Percentiles rank a stretch among this genome's conserved stretches.
These are phyloP conservation scores for Mylabris sibirica DNA, from an alignment of 2,888 invertebrate genomes.

Conservation along the genomic window DNA sequence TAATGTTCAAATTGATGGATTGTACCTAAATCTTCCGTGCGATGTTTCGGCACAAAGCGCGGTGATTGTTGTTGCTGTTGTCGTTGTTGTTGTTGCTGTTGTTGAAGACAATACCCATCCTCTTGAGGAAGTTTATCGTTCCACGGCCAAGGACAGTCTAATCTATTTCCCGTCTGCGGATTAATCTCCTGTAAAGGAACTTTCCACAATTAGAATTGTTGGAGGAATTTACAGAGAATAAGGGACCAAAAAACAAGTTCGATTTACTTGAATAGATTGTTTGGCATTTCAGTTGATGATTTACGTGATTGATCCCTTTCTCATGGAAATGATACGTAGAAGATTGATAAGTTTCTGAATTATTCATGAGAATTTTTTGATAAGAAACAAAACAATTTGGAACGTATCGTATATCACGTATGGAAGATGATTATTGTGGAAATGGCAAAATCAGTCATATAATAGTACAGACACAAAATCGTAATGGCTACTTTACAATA, in stretches of 20 bases:
- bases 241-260: background rate
- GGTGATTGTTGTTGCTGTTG: conserved; percentile 62
- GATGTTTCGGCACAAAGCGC: conserved; percentile 59
- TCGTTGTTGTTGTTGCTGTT: conserved; percentile 57
- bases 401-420: background rate
- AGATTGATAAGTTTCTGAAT: background rate
- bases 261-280: too few relatives aligned
- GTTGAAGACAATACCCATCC: conserved; percentile 57
- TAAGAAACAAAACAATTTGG: background rate
- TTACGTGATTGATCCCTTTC: background rate
- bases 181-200: conserved; percentile 63
- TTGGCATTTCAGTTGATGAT: background rate
- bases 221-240: background rate
- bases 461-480: background rate
- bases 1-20: too few relatives aligned
- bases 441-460: background rate
- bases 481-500: too few relatives aligned
- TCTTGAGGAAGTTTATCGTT: conserved; percentile 61
- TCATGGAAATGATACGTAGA: background rate
- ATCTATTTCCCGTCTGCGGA: conserved; percentile 69
- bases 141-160: conserved; percentile 66
- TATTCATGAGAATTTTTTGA: background rate
- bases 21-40: conserved; percentile 55
- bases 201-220: background rate
- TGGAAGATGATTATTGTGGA: background rate